Conservation (phyloP, 2,888 invertebrate species). For the Diadegma fenestrale region DNA sequence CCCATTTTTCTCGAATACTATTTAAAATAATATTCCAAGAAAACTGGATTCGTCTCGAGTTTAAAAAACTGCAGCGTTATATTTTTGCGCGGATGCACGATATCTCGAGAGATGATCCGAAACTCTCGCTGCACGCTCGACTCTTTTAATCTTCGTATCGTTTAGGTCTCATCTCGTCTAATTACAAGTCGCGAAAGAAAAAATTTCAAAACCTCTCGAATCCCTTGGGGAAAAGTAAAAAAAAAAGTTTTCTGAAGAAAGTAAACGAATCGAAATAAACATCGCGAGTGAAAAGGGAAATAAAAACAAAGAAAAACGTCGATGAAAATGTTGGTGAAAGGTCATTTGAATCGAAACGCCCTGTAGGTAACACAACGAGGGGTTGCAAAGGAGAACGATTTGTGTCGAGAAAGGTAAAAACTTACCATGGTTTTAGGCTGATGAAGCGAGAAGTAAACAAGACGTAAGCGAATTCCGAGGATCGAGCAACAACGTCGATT, state of each 20-base stretch:
- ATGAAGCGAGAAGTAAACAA: slow-evolving; percentile 45
- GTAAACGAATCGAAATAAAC: too few relatives aligned
- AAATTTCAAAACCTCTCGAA: too few relatives aligned
- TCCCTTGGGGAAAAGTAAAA: too few relatives aligned
- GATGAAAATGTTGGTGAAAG: background rate
- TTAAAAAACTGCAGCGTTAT: slow-evolving; percentile 28
- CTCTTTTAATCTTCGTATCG: slow-evolving; percentile 64
- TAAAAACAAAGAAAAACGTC: background rate
- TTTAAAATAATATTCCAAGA: background rate
- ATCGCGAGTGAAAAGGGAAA: background rate
- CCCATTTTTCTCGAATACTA: background rate
- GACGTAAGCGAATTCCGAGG: slow-evolving; percentile 20
- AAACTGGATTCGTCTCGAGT: background rate
- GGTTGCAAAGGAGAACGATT: slow-evolving; percentile 5
- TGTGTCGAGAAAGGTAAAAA: background rate
- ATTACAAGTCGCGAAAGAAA: slow-evolving; percentile 49
- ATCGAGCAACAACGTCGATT: slow-evolving; percentile 17
- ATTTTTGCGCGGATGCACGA: slow-evolving; percentile 30
- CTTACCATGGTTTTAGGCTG: slow-evolving; percentile 69
- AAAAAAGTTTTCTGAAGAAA: too few relatives aligned
- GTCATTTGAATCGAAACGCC: background rate
- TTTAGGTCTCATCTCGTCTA: slow-evolving; percentile 58
- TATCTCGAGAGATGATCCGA: slow-evolving; percentile 61
- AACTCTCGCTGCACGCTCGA: slow-evolving; percentile 57
- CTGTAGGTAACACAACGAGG: background rate